Evolutionary conservation across 2,797 vertebrate genomes (phyloP).

Genomic region (Atherinosoma microstoma): DNA sequence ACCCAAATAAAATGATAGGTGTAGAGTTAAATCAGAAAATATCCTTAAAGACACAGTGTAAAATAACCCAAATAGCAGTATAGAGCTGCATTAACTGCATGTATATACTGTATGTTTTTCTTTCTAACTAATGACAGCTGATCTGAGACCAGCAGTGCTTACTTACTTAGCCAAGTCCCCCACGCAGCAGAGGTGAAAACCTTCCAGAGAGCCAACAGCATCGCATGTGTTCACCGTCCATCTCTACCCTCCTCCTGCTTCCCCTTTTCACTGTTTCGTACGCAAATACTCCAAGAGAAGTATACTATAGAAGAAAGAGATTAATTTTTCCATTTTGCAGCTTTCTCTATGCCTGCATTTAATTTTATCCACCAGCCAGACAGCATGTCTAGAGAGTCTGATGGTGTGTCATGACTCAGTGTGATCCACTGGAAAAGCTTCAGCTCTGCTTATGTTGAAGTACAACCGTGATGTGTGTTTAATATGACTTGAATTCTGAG

Average conservation of each 20-base stretch:
- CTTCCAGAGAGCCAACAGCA: constrained; percentile 37
- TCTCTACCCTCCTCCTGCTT: constrained; percentile 13
- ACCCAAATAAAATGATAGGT: background rate
- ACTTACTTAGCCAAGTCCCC: constrained; percentile 24
- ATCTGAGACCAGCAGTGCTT: constrained; percentile 37
- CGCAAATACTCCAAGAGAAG: constrained; percentile 20
- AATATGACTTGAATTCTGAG: constrained; percentile 38
- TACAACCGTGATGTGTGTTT: constrained; percentile 40
- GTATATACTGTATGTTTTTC: too few relatives aligned
- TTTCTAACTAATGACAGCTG: constrained; percentile 25
- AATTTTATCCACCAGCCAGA: constrained; percentile 34
- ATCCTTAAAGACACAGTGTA: background rate
- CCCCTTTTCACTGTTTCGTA: constrained; percentile 15
- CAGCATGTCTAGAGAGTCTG: constrained; percentile 28
- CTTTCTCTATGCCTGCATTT: constrained; percentile 41
- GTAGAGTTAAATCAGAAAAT: background rate
- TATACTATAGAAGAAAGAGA: constrained; percentile 13
- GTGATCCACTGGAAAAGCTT: constrained; percentile 37
- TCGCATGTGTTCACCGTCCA: constrained; percentile 39
- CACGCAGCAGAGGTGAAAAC: constrained; percentile 40
- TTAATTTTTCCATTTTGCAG: constrained; percentile 48
- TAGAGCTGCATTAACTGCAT: background rate
- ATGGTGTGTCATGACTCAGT: constrained; percentile 53
- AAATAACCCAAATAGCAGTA: background rate
- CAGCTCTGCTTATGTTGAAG: constrained; percentile 42